These are phyloP conservation scores for Xenopus tropicalis DNA, from an alignment of 2,113 vertebrate species.

Conservation along the genomic window DNA sequence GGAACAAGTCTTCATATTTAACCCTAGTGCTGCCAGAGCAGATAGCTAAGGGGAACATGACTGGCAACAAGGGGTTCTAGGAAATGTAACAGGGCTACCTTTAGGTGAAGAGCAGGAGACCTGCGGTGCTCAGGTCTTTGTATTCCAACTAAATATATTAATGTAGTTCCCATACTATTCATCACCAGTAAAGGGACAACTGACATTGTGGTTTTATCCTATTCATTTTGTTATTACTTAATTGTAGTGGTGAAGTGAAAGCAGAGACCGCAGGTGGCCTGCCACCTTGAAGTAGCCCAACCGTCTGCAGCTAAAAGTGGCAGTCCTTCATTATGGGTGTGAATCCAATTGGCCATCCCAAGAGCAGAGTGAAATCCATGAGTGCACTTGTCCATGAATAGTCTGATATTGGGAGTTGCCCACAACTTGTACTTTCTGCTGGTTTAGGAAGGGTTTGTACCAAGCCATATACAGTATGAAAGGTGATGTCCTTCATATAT, in stretches of 20 bases:
- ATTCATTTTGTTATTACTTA: neutral
- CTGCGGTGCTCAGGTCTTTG: neutral
- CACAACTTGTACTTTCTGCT: too few relatives aligned
- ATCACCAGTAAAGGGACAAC: too few relatives aligned
- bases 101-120: constrained; percentile 3
- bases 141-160: too few relatives aligned
- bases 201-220: too few relatives aligned
- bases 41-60: neutral
- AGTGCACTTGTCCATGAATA: neutral
- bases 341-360: neutral
- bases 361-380: neutral
- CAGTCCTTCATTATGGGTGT: constrained; percentile 1
- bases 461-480: too few relatives aligned
- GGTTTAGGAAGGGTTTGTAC: too few relatives aligned
- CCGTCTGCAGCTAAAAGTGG: constrained; percentile 18
- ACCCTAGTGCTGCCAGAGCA: constrained; percentile 10
- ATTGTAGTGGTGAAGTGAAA: neutral
- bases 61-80: constrained; percentile 35
- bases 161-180: too few relatives aligned
- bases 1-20: constrained; percentile 45
- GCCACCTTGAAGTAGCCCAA: constrained; percentile 20
- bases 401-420: neutral
- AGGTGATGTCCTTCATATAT: too few relatives aligned
- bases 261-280: neutral
- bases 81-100: constrained; percentile 10